These are phyloP conservation scores for Leptopilina drosophilae DNA, from an alignment of 2,888 invertebrate species.

Conservation along the genomic window DNA sequence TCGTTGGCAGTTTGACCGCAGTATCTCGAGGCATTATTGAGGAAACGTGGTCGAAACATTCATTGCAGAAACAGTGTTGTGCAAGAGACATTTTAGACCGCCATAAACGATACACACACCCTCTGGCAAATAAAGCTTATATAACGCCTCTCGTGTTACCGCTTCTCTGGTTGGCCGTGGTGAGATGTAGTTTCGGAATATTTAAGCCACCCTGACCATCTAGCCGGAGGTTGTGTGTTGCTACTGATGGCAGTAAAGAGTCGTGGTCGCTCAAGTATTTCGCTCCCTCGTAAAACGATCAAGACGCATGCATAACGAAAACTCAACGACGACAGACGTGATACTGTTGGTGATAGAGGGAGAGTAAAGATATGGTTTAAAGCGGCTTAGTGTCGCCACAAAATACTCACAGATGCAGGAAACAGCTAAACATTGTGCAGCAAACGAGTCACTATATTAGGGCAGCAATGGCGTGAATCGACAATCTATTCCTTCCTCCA, in stretches of 20 bases:
- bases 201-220: constrained; percentile 57
- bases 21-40: constrained; percentile 57
- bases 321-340: constrained; percentile 31
- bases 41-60: constrained; percentile 63
- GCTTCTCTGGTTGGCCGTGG: constrained; percentile 58
- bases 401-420: constrained; percentile 46
- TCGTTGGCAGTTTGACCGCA: constrained; percentile 27
- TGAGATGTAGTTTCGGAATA: constrained; percentile 63
- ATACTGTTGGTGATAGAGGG: too few species aligned
- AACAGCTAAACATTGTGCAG: constrained; percentile 41
- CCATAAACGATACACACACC: constrained; percentile 69
- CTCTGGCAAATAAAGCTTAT: constrained; percentile 67
- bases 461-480: too few species aligned
- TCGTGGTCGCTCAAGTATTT: constrained; percentile 55
- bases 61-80: constrained; percentile 60
- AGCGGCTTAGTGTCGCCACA: constrained; percentile 51
- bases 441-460: too few species aligned
- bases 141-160: constrained; percentile 60
- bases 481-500: too few species aligned
- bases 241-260: constrained; percentile 56
- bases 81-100: constrained; percentile 68
- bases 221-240: constrained; percentile 34
- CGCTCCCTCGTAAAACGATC: constrained; percentile 61
- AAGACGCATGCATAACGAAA: constrained; percentile 56
- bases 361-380: constrained; percentile 45